Evolutionary conservation across 2,888 invertebrate genomes (phyloP), one percentile per base, ranked within the genome.

Genomic region (Leucoptera coffeella): DNA sequence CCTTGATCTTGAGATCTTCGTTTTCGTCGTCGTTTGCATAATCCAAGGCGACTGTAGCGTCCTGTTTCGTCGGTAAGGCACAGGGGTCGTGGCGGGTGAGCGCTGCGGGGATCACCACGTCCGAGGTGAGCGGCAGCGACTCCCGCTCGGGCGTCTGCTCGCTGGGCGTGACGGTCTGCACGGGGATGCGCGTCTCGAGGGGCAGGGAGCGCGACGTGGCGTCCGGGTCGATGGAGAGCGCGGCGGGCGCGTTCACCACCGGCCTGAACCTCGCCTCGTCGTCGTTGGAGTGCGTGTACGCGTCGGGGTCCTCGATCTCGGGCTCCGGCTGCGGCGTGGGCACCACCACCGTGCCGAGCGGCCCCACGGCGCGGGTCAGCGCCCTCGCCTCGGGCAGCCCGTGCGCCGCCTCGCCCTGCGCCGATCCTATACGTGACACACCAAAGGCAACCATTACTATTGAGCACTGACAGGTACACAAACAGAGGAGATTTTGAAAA

Each of bases 381-480:
- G 56, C 47, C 61, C 54, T 53, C 52, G 51, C 51, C 52, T 29
- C 30, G 33, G 29, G 32, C 35, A 35, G 35, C 29, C 30, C 29
- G 6, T 17, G 33, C 32, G 36, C 46, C 46, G 50, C 61, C 33
- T 32, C 28, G 26, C 32, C 33, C 35, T 15, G 20, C 35, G 41
- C 41, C 41, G 36, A 75, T 80, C 80, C 83, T 82, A 80, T 77
- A 80, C 81, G 78, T 76, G 37, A 39, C 35, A 78, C 10, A 84
- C 86, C 85, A 83, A 82, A 82, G 85, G 85, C 85, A 81, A 79
- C 79, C 37, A 51, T 51, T 52, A 59, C 53, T 54, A 36, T n/a
- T n/a, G n/a, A n/a, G n/a, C n/a, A n/a, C n/a, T n/a, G n/a, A n/a
- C n/a, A n/a, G n/a, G n/a, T n/a, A 34, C 23, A 23, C 23, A 8